Evolutionary conservation across 1,140 invertebrate species (phyloP).

Genomic region (Lasioglossum albipes): DNA sequence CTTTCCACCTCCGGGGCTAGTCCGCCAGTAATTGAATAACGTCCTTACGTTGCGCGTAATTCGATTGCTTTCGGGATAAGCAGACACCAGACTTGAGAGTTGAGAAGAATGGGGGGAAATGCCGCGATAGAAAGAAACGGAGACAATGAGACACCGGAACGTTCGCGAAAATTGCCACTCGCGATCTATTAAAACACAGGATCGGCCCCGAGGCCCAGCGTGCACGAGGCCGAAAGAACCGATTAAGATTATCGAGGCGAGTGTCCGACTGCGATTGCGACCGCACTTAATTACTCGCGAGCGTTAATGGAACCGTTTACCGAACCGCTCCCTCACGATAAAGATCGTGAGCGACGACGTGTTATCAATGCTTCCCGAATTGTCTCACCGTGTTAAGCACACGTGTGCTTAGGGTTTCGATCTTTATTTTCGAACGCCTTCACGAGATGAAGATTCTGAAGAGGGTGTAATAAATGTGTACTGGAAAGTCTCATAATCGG

Average conservation of each 20-base stretch:
- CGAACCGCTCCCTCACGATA: too few species aligned
- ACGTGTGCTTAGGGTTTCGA: too few species aligned
- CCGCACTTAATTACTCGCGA: not conserved
- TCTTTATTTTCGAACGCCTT: too few species aligned
- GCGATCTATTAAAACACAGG: not conserved
- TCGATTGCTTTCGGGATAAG: slow-evolving; percentile 58
- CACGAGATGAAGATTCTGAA: too few species aligned
- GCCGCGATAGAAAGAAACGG: not conserved
- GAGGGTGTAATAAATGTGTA: too few species aligned
- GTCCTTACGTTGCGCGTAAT: slow-evolving; percentile 53
- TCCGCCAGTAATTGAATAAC: slow-evolving; percentile 52
- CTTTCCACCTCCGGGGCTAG: slow-evolving; percentile 48
- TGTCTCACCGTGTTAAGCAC: too few species aligned
- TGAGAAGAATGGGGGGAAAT: slow-evolving; percentile 7
- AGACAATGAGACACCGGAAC: not conserved
- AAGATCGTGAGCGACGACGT: too few species aligned
- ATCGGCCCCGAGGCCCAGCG: not conserved
- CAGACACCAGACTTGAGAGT: slow-evolving; percentile 45
- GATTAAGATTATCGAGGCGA: not conserved
- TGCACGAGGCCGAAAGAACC: not conserved
- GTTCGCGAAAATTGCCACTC: slow-evolving; percentile 1
- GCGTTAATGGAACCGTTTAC: not conserved
- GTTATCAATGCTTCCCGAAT: too few species aligned
- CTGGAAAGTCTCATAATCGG: too few species aligned
- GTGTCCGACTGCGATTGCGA: not conserved